Conservation (phyloP, 2,797 vertebrate species). For the Lagocephalus sceleratus region DNA sequence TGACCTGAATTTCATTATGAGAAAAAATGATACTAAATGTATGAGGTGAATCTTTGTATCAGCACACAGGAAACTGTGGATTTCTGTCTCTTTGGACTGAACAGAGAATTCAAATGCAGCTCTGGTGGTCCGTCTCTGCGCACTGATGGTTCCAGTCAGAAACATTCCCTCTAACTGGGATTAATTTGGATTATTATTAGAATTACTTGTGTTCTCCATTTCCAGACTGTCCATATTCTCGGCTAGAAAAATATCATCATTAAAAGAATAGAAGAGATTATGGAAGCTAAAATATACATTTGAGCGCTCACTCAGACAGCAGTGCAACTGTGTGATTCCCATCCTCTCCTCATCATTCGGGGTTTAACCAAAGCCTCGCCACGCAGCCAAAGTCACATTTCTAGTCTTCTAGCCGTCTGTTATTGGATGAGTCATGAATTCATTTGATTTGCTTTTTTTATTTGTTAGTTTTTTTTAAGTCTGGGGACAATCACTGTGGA, state of each 20-base stretch:
- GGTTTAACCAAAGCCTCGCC: background rate
- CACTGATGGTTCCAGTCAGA: conserved; percentile 1
- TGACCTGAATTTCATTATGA: background rate
- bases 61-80: no score
- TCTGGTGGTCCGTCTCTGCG: no score
- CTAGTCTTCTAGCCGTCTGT: background rate
- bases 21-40: no score
- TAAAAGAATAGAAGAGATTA: no score
- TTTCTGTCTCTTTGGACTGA: no score
- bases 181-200: background rate
- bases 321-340: conserved; percentile 3
- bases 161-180: background rate
- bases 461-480: conserved; percentile 4
- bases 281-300: background rate
- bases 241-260: background rate
- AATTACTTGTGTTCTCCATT: background rate
- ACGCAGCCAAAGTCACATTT: conserved; percentile 4
- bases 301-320: background rate
- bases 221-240: background rate
- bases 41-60: no score
- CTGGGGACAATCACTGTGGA: conserved; percentile 8
- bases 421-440: conserved; percentile 4
- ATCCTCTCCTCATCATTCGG: background rate
- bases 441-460: conserved; percentile 10
- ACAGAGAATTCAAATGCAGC: no score